Conservation (phyloP, 2,888 invertebrate genomes). For the Euclidia mi region DNA sequence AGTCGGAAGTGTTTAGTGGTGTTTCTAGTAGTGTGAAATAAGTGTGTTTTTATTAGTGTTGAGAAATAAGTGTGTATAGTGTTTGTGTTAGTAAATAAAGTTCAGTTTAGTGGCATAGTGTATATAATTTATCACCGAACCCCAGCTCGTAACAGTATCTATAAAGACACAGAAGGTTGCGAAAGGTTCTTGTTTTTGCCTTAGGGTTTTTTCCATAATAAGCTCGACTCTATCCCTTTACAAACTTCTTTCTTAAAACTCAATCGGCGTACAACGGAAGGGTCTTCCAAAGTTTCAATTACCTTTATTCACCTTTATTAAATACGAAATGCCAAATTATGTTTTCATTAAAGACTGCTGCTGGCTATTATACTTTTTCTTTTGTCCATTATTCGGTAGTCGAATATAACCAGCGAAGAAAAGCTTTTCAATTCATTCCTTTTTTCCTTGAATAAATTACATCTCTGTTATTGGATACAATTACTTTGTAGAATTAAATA, state of each 20-base stretch:
- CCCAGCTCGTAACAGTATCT: too few relatives aligned
- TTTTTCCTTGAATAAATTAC: too few relatives aligned
- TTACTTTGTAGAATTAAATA: too few relatives aligned
- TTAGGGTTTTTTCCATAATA: constrained; percentile 19
- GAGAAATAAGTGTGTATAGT: too few relatives aligned
- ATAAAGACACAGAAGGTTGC: constrained; percentile 14
- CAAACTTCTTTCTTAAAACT: neutral
- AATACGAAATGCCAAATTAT: neutral
- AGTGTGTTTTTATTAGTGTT: too few relatives aligned
- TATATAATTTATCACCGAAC: too few relatives aligned
- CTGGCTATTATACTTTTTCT: neutral
- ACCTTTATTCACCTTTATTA: neutral
- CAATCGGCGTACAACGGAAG: neutral
- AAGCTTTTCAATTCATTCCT: too few relatives aligned
- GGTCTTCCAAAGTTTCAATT: neutral
- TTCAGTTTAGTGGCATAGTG: too few relatives aligned
- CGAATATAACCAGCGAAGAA: neutral
- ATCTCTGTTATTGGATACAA: too few relatives aligned
- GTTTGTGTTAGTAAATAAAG: too few relatives aligned
- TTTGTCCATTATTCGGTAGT: neutral
- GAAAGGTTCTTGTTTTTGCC: constrained; percentile 21
- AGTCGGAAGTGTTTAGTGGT: too few relatives aligned
- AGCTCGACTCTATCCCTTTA: constrained; percentile 5
- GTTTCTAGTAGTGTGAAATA: too few relatives aligned
- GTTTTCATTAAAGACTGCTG: neutral